Conservation (phyloP, 2,888 invertebrate species). For the Drosophila percnosoma region DNA sequence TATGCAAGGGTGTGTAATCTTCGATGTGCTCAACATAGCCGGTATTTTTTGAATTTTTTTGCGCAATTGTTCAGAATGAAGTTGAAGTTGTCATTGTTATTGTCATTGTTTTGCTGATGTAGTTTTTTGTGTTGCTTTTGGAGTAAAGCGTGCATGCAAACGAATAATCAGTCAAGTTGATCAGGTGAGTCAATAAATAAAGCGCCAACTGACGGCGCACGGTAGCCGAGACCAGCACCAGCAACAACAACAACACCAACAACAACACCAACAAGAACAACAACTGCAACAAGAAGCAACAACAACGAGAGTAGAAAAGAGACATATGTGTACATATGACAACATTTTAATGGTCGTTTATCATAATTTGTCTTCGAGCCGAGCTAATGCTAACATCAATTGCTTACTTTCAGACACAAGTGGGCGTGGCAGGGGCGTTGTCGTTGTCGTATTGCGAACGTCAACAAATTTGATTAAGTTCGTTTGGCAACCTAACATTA, state of each 20-base stretch:
- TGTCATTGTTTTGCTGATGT: constrained; percentile 20
- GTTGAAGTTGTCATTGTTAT: constrained; percentile 29
- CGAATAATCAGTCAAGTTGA: constrained; percentile 84
- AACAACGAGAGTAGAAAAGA: constrained; percentile 11
- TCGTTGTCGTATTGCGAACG: constrained; percentile 19
- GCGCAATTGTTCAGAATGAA: constrained; percentile 51
- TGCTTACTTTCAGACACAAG: constrained; percentile 42
- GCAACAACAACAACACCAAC: constrained; percentile 5
- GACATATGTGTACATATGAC: constrained; percentile 73
- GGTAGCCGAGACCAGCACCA: constrained; percentile 46
- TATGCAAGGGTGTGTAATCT: not conserved
- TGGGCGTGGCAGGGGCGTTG: constrained; percentile 40
- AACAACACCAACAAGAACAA: constrained; percentile 12
- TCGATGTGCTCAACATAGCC: not conserved
- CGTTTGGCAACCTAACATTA: constrained; percentile 35
- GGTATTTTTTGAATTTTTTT: not conserved
- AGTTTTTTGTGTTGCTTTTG: constrained; percentile 30
- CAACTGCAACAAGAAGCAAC: constrained; percentile 14
- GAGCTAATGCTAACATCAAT: constrained; percentile 68
- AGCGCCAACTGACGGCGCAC: constrained; percentile 54
- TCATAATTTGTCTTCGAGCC: constrained; percentile 73
- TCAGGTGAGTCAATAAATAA: constrained; percentile 84
- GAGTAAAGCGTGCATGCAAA: constrained; percentile 77
- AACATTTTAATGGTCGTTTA: constrained; percentile 75
- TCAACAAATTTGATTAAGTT: constrained; percentile 53